These are phyloP conservation scores for Lysandra bellargus DNA, from an alignment of 2,888 invertebrate genomes.

Conservation along the genomic window DNA sequence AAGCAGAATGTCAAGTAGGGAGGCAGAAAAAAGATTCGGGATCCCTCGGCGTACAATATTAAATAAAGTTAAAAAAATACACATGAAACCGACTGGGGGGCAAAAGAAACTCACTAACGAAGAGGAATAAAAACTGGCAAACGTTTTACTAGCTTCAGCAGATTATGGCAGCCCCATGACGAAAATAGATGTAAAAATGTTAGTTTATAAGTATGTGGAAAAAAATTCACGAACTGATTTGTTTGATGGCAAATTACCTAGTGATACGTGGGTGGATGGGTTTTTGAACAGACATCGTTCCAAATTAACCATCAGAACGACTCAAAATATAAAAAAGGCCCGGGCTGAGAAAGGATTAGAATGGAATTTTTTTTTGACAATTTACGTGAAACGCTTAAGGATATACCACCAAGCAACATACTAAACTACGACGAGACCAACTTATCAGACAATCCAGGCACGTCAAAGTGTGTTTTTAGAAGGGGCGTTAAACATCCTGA, in stretches of 20 bases:
- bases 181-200: constrained; percentile 28
- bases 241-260: constrained; percentile 33
- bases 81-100: constrained; percentile 35
- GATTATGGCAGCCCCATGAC: constrained; percentile 36
- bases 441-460: constrained; percentile 40
- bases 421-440: constrained; percentile 44
- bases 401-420: constrained; percentile 35
- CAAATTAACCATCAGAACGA: constrained; percentile 16
- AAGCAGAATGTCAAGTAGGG: constrained; percentile 22
- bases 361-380: constrained; percentile 38
- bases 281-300: constrained; percentile 32
- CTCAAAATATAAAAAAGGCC: constrained; percentile 34
- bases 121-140: constrained; percentile 38
- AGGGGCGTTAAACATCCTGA: constrained; percentile 39
- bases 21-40: constrained; percentile 32
- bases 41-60: constrained; percentile 41
- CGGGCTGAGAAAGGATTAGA: constrained; percentile 32
- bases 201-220: constrained; percentile 32
- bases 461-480: constrained; percentile 38
- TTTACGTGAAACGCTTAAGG: constrained; percentile 31
- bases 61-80: constrained; percentile 39
- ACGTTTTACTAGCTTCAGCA: constrained; percentile 37
- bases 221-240: constrained; percentile 29
- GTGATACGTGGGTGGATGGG: constrained; percentile 30
- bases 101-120: constrained; percentile 33